Evolutionary conservation across 2,113 vertebrate species (phyloP).

Genomic region (Microtus richardsoni): DNA sequence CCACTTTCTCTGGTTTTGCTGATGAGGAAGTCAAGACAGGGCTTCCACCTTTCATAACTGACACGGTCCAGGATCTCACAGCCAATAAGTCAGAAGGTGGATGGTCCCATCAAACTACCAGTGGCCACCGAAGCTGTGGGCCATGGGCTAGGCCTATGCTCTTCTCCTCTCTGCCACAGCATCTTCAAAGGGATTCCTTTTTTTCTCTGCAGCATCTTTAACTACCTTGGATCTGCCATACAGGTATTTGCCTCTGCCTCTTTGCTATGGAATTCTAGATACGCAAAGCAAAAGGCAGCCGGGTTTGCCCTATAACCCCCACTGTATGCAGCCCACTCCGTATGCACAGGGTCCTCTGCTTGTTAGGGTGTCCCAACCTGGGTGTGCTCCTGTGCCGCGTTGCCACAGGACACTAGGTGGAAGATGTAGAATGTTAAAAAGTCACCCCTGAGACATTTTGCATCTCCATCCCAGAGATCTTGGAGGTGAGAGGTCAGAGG

Average conservation of each 20-base stretch:
- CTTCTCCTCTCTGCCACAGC: not conserved
- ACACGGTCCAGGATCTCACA: not conserved
- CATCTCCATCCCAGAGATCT: not conserved
- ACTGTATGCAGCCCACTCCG: fast-evolving
- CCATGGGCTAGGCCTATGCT: not conserved
- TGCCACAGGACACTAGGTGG: fast-evolving
- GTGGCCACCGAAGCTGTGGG: not conserved
- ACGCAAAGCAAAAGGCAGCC: no score
- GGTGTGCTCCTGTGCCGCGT: no score
- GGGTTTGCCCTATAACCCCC: not conserved
- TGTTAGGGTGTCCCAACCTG: no score
- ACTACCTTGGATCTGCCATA: not conserved
- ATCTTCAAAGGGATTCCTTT: not conserved
- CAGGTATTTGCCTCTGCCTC: not conserved
- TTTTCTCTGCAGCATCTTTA: not conserved
- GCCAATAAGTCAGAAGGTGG: not conserved
- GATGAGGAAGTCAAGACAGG: not conserved
- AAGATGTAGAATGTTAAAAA: not conserved
- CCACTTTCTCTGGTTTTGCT: constrained; percentile 17
- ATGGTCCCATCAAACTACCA: not conserved
- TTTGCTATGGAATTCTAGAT: not conserved
- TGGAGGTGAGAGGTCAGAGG: not conserved
- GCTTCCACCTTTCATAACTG: not conserved
- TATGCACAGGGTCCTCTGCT: fast-evolving
- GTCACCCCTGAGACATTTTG: not conserved